Evolutionary conservation across 1,140 invertebrate species (phyloP).

Genomic region (Meloidogyne hapla): DNA sequence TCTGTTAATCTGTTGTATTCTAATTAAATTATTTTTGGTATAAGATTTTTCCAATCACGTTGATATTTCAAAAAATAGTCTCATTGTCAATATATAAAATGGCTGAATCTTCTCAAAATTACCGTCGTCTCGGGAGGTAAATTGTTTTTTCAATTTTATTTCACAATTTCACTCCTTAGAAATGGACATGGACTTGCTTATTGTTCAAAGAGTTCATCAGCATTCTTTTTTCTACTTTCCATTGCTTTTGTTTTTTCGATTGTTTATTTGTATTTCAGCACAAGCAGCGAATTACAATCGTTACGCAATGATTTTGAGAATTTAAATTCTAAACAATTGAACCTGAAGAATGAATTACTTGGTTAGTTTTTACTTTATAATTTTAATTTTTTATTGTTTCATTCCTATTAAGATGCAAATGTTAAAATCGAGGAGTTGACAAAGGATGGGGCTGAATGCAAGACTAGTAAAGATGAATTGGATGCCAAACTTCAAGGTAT

Average conservation of each 20-base stretch:
- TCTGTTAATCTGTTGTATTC: too few species aligned
- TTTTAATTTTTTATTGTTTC: neutral
- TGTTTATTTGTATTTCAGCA: constrained; percentile 9
- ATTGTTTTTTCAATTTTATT: neutral
- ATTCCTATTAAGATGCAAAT: constrained; percentile 11
- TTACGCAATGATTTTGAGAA: constrained; percentile 7
- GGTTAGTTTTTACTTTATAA: neutral
- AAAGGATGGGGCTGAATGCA: neutral
- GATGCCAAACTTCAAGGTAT: neutral
- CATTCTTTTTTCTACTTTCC: neutral
- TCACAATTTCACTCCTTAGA: neutral
- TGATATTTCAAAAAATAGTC: too few species aligned
- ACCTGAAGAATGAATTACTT: constrained; percentile 12
- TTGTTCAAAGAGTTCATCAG: neutral
- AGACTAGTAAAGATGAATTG: neutral
- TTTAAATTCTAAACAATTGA: constrained; percentile 3
- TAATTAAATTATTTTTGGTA: too few species aligned
- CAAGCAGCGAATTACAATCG: constrained; percentile 12
- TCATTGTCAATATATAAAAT: neutral
- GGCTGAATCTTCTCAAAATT: constrained; percentile 2
- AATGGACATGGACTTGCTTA: neutral
- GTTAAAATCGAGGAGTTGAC: constrained; percentile 1
- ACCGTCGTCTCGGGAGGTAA: constrained; percentile 10
- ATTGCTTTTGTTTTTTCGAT: constrained; percentile 2
- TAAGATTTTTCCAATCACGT: too few species aligned